Evolutionary conservation across 1,140 invertebrate species (phyloP), one percentile per base, ranked within the genome.

Genomic region (Halictus rubicundus): DNA sequence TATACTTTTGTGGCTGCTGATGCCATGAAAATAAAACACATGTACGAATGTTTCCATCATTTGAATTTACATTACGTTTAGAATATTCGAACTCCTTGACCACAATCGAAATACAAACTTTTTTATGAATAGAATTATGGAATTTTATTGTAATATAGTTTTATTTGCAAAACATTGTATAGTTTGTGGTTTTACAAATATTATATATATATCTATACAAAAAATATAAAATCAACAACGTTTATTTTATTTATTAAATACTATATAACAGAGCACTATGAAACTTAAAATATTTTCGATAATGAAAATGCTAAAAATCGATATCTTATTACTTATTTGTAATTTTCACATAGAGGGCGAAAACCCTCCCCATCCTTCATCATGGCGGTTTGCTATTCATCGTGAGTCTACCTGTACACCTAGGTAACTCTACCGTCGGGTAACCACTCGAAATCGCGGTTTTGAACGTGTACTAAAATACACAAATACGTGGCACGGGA

Each of bases 1-100:
- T 78, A 32, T 32, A 78, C 61, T 61, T 39, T 78, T 78, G 68
- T 57, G 60, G n/a, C 14, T 78, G 27, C 46, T 57, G 32, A 2
- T 65, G 9, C 39, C 42, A 37, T 70, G 23, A 16, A 77, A 77
- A 78, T 78, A 78, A 78, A 78, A 72, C 63, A 78, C 54, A 63
- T 64, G 63, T 64, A 63, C 63, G 32, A 80, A 76, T 57, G 37
- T n/a, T 75, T 75, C 23, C 42, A 75, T 68, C 37, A 68, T 64
- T 37, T 32, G 23, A 25, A 25, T 46, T 60, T 73, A 6, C 23
- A 46, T 25, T 46, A 25, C 10, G 19, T 37, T 63, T 66, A 42
- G 1, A 39, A 42, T 23, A 37, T 42, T 42, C 9, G n/a, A n/a
- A 64, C 21, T 57, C 54, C 21, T 57, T 57, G 54, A 57, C 54